Evolutionary conservation across 2,797 vertebrate species (phyloP), one percentile per base, ranked within the genome.

Genomic region (Lophotriccus pileatus): DNA sequence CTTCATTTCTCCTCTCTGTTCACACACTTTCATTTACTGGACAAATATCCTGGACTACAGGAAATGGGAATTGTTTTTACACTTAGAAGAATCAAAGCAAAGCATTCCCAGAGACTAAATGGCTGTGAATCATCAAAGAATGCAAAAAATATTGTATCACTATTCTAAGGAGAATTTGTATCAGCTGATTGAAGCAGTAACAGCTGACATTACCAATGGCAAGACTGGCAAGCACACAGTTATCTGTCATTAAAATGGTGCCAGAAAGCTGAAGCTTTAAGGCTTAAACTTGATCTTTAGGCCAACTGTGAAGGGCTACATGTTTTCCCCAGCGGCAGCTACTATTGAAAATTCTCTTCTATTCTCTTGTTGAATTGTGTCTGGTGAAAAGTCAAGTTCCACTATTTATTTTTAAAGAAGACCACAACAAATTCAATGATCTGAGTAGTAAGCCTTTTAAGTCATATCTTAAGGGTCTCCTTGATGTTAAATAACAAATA

Each of bases 21-120:
- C 67, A 34, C 21, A 75, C 36, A 11, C 39, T 85, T 88, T 17
- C 28, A 46, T 97, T 95, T 95, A 52, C 77, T 72, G 76, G 62
- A 36, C 56, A 82, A 87, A 77, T 63, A 74, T 4, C 34, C 23
- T 59, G 53, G 55, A 28, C 78, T 86, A 24, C 52, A 87, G 80
- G 25, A 93, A 82, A 89, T 16, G 83, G 19, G 83, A 64, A 81
- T 73, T 94, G 39, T 44, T 92, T 81, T 89, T 90, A 67, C n/a
- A 50, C 74, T 84, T 73, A 44, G 25, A 74, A 59, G 64, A 89
- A 89, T 60, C 60, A 87, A 87, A 95, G 46, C 32, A 84, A 89
- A 84, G 6, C 41, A 49, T 87, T 95, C 56, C 24, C 44, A 36
- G 30, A 85, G 68, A 87, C 20, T 79, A 69, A 81, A 72, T 23